These are phyloP conservation scores for Muscicapa comitata DNA, from an alignment of 2,797 vertebrate genomes.

Conservation along the genomic window DNA sequence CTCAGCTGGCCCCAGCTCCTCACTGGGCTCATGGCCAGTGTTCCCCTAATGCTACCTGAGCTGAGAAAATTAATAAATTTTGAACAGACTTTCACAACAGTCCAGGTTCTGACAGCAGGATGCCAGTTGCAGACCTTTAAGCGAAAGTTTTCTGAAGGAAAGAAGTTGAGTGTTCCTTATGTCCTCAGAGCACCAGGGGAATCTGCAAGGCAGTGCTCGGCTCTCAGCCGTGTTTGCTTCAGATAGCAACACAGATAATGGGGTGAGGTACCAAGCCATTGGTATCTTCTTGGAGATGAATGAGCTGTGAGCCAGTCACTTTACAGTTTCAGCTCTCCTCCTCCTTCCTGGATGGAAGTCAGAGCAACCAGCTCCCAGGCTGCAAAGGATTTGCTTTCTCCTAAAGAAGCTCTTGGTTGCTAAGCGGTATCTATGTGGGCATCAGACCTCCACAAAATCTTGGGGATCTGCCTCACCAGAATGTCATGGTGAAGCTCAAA, in stretches of 20 bases:
- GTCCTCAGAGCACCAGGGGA: background rate
- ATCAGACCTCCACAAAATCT: slow-evolving; percentile 71
- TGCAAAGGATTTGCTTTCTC: slow-evolving; percentile 4
- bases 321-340: background rate
- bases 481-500: slow-evolving; percentile 69
- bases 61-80: background rate
- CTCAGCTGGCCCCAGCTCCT: background rate
- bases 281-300: background rate
- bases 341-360: background rate
- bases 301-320: background rate
- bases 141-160: background rate
- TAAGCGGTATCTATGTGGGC: slow-evolving; percentile 79
- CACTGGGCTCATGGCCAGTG: background rate
- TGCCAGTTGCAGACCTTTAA: background rate
- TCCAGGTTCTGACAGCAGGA: background rate
- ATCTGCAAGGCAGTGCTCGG: background rate
- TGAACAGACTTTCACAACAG: background rate
- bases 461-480: slow-evolving; percentile 69
- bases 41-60: background rate
- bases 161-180: background rate
- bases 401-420: slow-evolving; percentile 67
- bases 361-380: background rate
- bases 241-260: background rate
- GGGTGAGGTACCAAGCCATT: background rate
- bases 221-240: background rate